phyloP scores from a whole-genome alignment of 2,797 vertebrate species.

The Tenualosa thibaudeaui region DNA sequence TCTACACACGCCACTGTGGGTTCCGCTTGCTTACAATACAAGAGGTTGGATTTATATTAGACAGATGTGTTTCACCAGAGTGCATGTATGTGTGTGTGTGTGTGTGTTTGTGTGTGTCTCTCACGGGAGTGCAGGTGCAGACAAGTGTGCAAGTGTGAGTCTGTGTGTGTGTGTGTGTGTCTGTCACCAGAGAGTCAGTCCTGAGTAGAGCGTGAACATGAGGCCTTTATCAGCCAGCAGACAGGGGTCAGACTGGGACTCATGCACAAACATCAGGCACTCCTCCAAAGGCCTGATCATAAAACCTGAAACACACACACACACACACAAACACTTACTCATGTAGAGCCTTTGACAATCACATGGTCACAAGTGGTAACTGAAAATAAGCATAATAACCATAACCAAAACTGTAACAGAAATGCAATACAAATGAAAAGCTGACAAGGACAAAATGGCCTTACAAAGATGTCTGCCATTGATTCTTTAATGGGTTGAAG shows the following conservation, averaged over 20 bases:
- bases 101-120: slow-evolving; percentile 9
- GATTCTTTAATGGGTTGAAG: too few species aligned
- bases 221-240: slow-evolving; percentile 39
- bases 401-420: too few species aligned
- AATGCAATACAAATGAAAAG: too few species aligned
- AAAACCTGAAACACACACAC: slow-evolving; percentile 29
- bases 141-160: background rate
- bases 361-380: too few species aligned
- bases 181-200: slow-evolving; percentile 39
- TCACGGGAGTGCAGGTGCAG: too few species aligned
- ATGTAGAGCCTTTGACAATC: too few species aligned
- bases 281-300: slow-evolving; percentile 27
- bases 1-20: too few species aligned
- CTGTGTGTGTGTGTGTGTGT: background rate
- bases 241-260: slow-evolving; percentile 33
- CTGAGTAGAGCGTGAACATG: slow-evolving; percentile 37
- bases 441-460: too few species aligned
- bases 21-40: too few species aligned
- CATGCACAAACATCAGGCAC: slow-evolving; percentile 34
- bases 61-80: too few species aligned
- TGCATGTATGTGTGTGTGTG: background rate
- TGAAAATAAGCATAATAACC: background rate
- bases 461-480: too few species aligned
- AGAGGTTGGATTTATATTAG: too few species aligned
- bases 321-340: background rate